phyloP scores from a whole-genome alignment of 2,888 invertebrate species.

The Stratiomys singularior region DNA sequence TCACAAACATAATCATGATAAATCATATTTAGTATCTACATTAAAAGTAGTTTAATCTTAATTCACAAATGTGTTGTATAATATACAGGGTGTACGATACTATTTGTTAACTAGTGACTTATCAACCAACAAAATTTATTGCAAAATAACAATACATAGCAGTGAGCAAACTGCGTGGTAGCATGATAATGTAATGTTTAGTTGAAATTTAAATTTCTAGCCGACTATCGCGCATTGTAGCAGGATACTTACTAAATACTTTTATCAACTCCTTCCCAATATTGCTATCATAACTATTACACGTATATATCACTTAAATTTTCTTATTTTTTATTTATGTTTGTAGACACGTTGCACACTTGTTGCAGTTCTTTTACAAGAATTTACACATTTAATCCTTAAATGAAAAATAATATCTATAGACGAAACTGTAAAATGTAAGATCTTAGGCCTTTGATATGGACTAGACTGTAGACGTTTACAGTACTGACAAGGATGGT shows the following conservation, averaged over 20 bases:
- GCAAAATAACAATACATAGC: slow-evolving; percentile 1
- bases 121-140: slow-evolving; percentile 9
- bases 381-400: not conserved
- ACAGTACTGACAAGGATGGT: not conserved
- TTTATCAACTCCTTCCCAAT: no score
- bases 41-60: slow-evolving; percentile 6
- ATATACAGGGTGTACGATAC: slow-evolving; percentile 12
- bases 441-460: slow-evolving; percentile 37
- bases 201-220: not conserved
- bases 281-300: not conserved
- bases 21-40: not conserved
- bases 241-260: slow-evolving; percentile 7
- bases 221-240: not conserved
- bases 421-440: not conserved
- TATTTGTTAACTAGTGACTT: slow-evolving; percentile 32
- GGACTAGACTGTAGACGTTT: slow-evolving; percentile 35
- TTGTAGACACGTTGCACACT: no score
- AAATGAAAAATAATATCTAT: not conserved
- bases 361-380: not conserved
- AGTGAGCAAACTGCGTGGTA: slow-evolving; percentile 8
- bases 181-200: not conserved
- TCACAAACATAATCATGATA: not conserved
- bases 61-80: slow-evolving; percentile 1
- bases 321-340: not conserved
- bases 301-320: not conserved